These are phyloP conservation scores for Pangasius mekongensis DNA, from an alignment of 2,797 vertebrate species.

Conservation along the genomic window DNA sequence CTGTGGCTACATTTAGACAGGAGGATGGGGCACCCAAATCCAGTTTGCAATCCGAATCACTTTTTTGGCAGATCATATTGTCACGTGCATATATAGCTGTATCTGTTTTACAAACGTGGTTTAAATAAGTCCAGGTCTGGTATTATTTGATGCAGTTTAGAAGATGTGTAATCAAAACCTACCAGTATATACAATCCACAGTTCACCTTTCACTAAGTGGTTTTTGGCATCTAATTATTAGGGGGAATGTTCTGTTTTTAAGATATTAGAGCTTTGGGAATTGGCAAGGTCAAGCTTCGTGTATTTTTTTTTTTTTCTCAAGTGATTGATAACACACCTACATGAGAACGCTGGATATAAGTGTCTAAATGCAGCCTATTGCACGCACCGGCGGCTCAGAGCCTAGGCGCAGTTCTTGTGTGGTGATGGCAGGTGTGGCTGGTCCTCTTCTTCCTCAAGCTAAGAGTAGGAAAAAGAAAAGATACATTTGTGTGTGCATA, in stretches of 20 bases:
- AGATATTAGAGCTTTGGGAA: not conserved
- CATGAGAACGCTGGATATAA: not conserved
- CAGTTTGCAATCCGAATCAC: not conserved
- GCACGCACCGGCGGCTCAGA: not conserved
- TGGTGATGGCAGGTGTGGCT: conserved; percentile 66
- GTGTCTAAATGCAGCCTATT: conserved; percentile 37
- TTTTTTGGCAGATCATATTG: not conserved
- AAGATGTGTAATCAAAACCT: not conserved
- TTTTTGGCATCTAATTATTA: not conserved
- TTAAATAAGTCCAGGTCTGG: not conserved
- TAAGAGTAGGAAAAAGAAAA: conserved; percentile 30
- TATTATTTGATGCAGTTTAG: not conserved
- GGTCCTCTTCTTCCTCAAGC: conserved; percentile 64
- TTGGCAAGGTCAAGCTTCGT: not conserved
- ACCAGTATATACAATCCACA: not conserved
- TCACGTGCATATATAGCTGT: not conserved
- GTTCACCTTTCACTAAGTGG: not conserved
- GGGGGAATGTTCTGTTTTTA: not conserved
- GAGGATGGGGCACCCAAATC: not conserved
- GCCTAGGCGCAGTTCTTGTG: conserved; percentile 40
- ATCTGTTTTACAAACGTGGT: not conserved
- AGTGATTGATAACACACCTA: not conserved
- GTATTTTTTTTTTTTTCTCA: not conserved
- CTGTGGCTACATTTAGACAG: not conserved
- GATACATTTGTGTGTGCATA: conserved; percentile 16